These are phyloP conservation scores for Chiroxiphia lanceolata DNA, from an alignment of 2,797 vertebrate genomes.

Conservation along the genomic window DNA sequence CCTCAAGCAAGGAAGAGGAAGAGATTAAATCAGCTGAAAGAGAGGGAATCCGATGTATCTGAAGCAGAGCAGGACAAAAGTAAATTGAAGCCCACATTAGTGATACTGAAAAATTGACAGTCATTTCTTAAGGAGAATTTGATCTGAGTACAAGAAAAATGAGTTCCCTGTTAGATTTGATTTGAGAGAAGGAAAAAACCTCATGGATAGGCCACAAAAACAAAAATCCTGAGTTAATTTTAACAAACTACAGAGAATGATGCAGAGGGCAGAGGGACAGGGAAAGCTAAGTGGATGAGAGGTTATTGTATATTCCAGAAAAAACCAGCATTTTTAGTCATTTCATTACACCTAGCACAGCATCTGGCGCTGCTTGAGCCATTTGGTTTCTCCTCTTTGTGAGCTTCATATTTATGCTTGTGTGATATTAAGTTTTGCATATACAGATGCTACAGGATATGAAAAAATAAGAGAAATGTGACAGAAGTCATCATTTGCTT, in stretches of 20 bases:
- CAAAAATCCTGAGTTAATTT: slow-evolving; percentile 36
- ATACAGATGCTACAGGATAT: neutral
- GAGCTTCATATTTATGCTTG: neutral
- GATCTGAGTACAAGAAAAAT: slow-evolving; percentile 4
- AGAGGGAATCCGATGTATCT: neutral
- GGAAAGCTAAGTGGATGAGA: neutral
- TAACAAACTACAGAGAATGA: neutral
- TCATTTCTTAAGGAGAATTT: slow-evolving; percentile 28
- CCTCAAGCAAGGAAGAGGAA: neutral
- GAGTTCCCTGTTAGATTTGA: slow-evolving; percentile 21
- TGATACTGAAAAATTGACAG: neutral
- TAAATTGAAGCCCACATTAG: slow-evolving; percentile 3
- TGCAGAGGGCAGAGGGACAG: neutral
- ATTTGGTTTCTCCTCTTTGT: neutral
- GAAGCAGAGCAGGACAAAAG: neutral
- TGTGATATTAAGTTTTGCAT: neutral
- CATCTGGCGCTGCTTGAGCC: neutral
- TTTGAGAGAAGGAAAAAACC: neutral
- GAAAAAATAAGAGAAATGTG: neutral
- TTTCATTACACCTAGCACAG: neutral
- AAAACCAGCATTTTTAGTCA: neutral
- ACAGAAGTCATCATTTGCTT: neutral
- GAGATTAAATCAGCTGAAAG: slow-evolving; percentile 46
- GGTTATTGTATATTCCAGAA: neutral
- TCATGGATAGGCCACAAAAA: neutral